phyloP scores from a whole-genome alignment of 2,797 vertebrate species.

The Ataeniobius toweri region DNA sequence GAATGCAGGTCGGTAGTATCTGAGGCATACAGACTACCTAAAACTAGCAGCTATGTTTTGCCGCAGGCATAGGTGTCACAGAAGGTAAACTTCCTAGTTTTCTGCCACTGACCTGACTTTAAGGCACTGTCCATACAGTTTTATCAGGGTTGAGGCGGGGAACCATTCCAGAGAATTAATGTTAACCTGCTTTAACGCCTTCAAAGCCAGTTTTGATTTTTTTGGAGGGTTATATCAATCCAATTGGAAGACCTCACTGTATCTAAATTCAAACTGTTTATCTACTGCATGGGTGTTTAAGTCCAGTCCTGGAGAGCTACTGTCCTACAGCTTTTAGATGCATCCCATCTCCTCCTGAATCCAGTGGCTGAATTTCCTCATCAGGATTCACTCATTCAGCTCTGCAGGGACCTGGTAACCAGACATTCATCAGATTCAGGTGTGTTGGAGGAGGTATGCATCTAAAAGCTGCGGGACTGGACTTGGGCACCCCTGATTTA shows the following conservation, averaged over 20 bases:
- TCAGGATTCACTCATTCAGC: too few species aligned
- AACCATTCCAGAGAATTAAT: background rate
- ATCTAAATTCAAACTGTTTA: background rate
- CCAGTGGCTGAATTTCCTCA: too few species aligned
- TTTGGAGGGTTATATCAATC: background rate
- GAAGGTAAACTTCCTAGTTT: background rate
- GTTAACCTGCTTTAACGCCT: background rate
- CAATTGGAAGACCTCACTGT: background rate
- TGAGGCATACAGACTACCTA: background rate
- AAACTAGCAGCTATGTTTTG: background rate
- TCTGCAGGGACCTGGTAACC: too few species aligned
- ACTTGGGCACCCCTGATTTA: too few species aligned
- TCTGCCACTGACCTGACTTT: background rate
- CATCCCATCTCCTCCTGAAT: too few species aligned
- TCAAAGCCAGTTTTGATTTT: background rate
- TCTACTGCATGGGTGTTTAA: background rate
- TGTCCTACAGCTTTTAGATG: too few species aligned
- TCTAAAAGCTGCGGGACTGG: too few species aligned
- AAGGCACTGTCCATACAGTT: background rate
- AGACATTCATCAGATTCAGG: too few species aligned
- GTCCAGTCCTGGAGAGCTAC: too few species aligned
- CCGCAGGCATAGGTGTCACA: background rate
- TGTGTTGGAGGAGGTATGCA: too few species aligned
- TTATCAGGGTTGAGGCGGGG: too few species aligned
- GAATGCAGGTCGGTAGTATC: constrained; percentile 42